Percentiles rank a stretch among this genome's conserved stretches.
Conservation (phyloP, 2,888 invertebrate species). For the Vanessa cardui region DNA sequence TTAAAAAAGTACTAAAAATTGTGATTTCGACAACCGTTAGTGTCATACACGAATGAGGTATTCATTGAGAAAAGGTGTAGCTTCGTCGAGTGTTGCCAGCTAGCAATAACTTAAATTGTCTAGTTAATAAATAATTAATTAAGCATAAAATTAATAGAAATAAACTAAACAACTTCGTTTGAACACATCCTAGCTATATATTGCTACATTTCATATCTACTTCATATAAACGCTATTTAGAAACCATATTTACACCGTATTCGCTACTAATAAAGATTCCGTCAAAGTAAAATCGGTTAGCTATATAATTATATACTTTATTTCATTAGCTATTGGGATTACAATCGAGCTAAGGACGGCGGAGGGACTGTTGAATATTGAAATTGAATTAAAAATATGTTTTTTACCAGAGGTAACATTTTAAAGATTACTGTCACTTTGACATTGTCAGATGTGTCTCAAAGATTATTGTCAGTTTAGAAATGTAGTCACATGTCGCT, state of each 20-base stretch:
- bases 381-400: constrained; percentile 11
- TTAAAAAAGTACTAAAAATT: constrained; percentile 39
- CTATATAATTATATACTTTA: constrained; percentile 48
- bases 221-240: constrained; percentile 71
- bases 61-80: constrained; percentile 51
- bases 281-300: constrained; percentile 51
- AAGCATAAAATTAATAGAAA: constrained; percentile 70
- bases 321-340: constrained; percentile 43
- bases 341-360: constrained; percentile 33
- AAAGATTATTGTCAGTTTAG: constrained; percentile 11
- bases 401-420: constrained; percentile 5
- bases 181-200: constrained; percentile 81
- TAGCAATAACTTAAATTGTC: constrained; percentile 32
- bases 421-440: background rate
- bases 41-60: constrained; percentile 57
- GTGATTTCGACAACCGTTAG: constrained; percentile 58
- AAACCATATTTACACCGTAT: constrained; percentile 71
- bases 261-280: constrained; percentile 60
- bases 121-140: constrained; percentile 70
- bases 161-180: constrained; percentile 63
- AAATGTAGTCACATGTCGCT: constrained; percentile 5
- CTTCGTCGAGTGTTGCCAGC: constrained; percentile 44
- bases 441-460: constrained; percentile 17
- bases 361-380: constrained; percentile 2
- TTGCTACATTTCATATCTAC: constrained; percentile 69